phyloP scores from a whole-genome alignment of 2,797 vertebrate species.

The Salarias fasciatus region DNA sequence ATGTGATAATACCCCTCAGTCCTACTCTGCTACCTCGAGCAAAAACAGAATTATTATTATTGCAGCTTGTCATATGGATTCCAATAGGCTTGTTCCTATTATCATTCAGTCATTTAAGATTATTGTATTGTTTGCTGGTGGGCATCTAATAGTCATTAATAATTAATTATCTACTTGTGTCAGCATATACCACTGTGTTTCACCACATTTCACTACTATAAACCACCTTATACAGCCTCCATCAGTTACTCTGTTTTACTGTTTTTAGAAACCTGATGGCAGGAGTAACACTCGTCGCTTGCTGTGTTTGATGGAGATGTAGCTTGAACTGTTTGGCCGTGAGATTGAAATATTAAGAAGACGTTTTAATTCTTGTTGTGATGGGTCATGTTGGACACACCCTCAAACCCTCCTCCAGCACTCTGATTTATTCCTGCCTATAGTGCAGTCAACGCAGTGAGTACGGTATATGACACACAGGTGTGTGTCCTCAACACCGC shows the following conservation, averaged over 20 bases:
- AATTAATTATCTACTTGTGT: slow-evolving; percentile 19
- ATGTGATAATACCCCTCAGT: slow-evolving; percentile 44
- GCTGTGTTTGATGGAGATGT: not conserved
- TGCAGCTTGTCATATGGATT: slow-evolving; percentile 19
- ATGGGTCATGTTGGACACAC: not conserved
- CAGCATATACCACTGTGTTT: too few species aligned
- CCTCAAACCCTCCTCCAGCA: not conserved
- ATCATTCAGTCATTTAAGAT: slow-evolving; percentile 17
- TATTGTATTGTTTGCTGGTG: slow-evolving; percentile 32
- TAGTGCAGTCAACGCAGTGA: slow-evolving; percentile 1
- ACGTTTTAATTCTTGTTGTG: slow-evolving; percentile 1
- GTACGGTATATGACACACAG: slow-evolving; percentile 16
- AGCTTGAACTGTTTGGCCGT: not conserved
- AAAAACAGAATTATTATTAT: slow-evolving; percentile 36
- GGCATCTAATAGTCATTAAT: slow-evolving; percentile 7
- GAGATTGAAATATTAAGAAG: slow-evolving; percentile 1
- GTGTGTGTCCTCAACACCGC: slow-evolving; percentile 47
- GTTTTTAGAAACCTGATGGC: too few species aligned
- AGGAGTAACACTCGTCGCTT: too few species aligned
- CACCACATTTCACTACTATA: too few species aligned
- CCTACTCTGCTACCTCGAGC: slow-evolving; percentile 34
- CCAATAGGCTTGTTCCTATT: slow-evolving; percentile 13
- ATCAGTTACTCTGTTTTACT: too few species aligned
- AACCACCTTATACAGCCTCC: too few species aligned
- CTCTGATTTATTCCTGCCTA: not conserved